Conservation (phyloP, 2,888 invertebrate genomes). For the Scaptomyza caliginosa region DNA sequence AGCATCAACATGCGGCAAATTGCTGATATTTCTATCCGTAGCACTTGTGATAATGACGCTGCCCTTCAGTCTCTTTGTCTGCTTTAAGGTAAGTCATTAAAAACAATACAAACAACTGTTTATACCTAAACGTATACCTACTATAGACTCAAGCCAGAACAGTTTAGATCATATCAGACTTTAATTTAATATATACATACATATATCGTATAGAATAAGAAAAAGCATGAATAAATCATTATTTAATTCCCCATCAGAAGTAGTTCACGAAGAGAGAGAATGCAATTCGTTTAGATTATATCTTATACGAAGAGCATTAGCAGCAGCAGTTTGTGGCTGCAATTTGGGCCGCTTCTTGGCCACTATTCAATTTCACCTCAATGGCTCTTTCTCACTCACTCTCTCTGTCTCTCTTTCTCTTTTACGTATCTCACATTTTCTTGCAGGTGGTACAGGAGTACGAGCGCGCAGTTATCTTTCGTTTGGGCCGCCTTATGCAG, state of each 20-base stretch:
- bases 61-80: constrained; percentile 96
- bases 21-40: constrained; percentile 93
- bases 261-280: neutral
- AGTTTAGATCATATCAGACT: neutral
- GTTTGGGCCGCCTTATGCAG: constrained; percentile 93
- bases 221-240: constrained; percentile 22
- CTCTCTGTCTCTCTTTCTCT: neutral
- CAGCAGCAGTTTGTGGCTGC: constrained; percentile 27
- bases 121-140: too few species aligned
- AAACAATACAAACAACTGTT: too few species aligned
- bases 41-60: constrained; percentile 92
- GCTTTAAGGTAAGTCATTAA: constrained; percentile 93
- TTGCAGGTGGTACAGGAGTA: constrained; percentile 96
- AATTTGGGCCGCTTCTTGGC: constrained; percentile 10
- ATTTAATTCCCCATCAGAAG: constrained; percentile 4
- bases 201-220: neutral
- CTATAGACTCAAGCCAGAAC: neutral
- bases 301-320: constrained; percentile 15
- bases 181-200: neutral
- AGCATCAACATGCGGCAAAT: constrained; percentile 91
- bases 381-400: neutral
- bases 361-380: constrained; percentile 43
- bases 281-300: constrained; percentile 16
- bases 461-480: constrained; percentile 97
- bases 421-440: neutral